phyloP scores from a whole-genome alignment of 1,140 invertebrate genomes.

The Antheraea pernyi region DNA sequence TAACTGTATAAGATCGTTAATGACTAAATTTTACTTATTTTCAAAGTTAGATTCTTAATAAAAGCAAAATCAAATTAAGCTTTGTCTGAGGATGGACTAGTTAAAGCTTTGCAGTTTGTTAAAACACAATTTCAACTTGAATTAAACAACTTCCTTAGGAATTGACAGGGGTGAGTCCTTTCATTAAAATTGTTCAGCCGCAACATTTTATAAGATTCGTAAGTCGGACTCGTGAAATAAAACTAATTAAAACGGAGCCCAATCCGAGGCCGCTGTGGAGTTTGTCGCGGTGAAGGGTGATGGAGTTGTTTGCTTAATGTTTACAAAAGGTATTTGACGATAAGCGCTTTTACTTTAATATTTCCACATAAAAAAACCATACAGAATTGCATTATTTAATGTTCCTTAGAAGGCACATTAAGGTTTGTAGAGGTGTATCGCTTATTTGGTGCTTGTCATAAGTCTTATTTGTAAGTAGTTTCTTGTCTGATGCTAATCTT shows the following conservation, averaged over 20 bases:
- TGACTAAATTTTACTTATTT: neutral
- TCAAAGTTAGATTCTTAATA: neutral
- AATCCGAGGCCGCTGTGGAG: neutral
- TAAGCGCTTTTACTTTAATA: neutral
- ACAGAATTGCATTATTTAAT: no score
- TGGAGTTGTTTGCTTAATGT: conserved; percentile 11
- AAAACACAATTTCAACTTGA: conserved; percentile 44
- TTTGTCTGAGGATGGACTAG: conserved; percentile 20
- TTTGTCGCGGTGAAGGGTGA: conserved; percentile 8
- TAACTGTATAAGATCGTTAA: neutral
- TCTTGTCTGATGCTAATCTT: no score
- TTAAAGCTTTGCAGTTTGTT: conserved; percentile 29
- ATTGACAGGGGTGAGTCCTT: conserved; percentile 52
- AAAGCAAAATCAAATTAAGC: neutral
- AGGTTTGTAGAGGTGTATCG: no score
- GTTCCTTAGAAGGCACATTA: no score
- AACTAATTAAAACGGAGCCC: conserved; percentile 33
- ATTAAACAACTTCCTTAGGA: conserved; percentile 44
- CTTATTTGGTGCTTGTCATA: no score
- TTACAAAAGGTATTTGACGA: conserved; percentile 11
- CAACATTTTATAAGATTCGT: conserved; percentile 58
- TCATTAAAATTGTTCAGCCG: conserved; percentile 65
- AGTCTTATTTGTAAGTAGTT: no score
- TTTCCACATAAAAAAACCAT: neutral
- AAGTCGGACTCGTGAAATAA: conserved; percentile 54